These are phyloP conservation scores for Clivina fossor DNA, from an alignment of 2,888 invertebrate genomes.

Conservation along the genomic window DNA sequence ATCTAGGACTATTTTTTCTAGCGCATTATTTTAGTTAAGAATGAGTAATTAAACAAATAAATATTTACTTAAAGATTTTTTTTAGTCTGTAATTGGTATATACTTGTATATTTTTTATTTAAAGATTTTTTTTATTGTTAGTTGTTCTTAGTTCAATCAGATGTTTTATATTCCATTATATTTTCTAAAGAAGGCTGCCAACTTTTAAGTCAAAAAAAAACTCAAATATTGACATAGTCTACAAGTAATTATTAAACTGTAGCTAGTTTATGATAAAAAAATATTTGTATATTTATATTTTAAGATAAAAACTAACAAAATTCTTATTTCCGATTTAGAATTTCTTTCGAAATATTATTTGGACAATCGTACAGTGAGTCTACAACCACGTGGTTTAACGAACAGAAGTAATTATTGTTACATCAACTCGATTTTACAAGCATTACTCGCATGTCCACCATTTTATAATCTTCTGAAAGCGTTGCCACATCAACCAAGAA, in stretches of 20 bases:
- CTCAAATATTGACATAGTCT: no score
- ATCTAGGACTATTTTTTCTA: not conserved
- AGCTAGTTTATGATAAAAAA: no score
- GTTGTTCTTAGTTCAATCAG: no score
- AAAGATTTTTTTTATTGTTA: no score
- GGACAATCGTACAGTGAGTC: constrained; percentile 75
- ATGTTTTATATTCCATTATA: no score
- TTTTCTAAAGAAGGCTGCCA: no score
- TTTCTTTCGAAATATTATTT: constrained; percentile 73
- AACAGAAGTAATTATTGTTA: constrained; percentile 97
- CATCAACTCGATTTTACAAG: constrained; percentile 93
- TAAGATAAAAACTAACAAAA: not conserved
- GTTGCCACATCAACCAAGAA: constrained; percentile 67
- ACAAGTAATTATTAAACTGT: no score
- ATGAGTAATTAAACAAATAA: not conserved
- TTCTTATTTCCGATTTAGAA: constrained; percentile 58
- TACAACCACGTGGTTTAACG: constrained; percentile 87
- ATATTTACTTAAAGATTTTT: not conserved
- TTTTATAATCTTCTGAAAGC: constrained; percentile 88
- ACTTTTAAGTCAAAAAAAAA: no score
- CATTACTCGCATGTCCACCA: constrained; percentile 90
- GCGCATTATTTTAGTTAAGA: not conserved
- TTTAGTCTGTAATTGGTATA: no score
- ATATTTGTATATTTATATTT: no score
- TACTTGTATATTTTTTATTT: no score